Evolutionary conservation across 2,797 vertebrate species (phyloP).

Genomic region (Threskiornis aethiopicus): DNA sequence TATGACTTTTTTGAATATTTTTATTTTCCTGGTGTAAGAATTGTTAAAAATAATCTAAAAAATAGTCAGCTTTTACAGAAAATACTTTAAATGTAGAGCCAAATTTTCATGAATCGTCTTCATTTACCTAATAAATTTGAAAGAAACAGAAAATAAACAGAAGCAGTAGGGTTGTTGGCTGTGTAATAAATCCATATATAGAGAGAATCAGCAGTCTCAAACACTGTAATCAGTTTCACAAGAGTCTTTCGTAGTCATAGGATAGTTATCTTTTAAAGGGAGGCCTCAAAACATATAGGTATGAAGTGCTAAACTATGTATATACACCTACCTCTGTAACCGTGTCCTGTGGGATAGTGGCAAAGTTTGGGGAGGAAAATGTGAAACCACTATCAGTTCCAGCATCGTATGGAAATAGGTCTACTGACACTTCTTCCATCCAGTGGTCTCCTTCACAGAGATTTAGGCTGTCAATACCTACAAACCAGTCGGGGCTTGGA

Average conservation of each 20-base stretch:
- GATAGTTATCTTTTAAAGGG: not conserved
- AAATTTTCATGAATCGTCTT: not conserved
- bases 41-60: not conserved
- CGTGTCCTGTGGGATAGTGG: conserved; percentile 93
- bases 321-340: conserved; percentile 83
- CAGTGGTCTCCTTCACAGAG: conserved; percentile 88
- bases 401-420: conserved; percentile 91
- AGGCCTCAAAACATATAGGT: not conserved
- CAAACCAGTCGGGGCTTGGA: conserved; percentile 98
- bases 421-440: conserved; percentile 84
- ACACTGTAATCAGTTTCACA: not conserved
- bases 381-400: conserved; percentile 98
- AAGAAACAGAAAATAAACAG: not conserved
- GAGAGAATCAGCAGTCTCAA: not conserved
- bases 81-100: not conserved
- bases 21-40: not conserved
- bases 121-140: not conserved
- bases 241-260: not conserved
- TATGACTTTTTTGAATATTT: not conserved
- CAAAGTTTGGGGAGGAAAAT: conserved; percentile 96
- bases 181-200: not conserved
- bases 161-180: not conserved
- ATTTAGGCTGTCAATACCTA: conserved; percentile 88
- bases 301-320: not conserved
- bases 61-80: not conserved